Conservation (phyloP, 1,140 invertebrate species). For the Drosophila seguyi region DNA sequence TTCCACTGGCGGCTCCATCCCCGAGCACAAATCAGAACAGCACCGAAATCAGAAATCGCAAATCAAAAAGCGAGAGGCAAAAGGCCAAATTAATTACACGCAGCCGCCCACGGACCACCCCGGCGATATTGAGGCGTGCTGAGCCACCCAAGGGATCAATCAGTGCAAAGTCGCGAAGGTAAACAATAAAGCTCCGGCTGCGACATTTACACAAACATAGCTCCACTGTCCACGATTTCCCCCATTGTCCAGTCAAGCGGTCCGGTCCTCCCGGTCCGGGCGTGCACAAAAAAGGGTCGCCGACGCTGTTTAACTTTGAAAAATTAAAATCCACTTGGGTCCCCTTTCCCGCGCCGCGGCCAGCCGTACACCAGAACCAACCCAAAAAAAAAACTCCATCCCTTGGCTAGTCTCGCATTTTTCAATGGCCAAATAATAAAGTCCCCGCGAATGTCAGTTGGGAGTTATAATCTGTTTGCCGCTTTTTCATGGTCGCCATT, state of each 20-base stretch:
- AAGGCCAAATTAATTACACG: constrained; percentile 75
- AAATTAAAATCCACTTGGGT: constrained; percentile 84
- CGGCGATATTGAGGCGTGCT: constrained; percentile 30
- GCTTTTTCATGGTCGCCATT: constrained; percentile 79
- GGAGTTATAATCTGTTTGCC: constrained; percentile 83
- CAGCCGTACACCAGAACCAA: constrained; percentile 1
- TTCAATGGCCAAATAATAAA: constrained; percentile 83
- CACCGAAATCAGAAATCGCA: constrained; percentile 39
- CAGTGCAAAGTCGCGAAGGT: constrained; percentile 73
- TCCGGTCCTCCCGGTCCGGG: neutral
- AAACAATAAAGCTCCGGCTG: constrained; percentile 66
- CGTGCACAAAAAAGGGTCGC: constrained; percentile 63
- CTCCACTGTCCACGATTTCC: constrained; percentile 18
- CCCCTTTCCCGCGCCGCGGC: neutral
- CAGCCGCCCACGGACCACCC: constrained; percentile 1
- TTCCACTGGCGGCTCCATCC: constrained; percentile 23
- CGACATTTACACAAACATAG: constrained; percentile 67
- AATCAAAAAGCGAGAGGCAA: constrained; percentile 41
- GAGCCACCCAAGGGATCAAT: constrained; percentile 76
- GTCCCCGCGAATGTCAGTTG: constrained; percentile 77
- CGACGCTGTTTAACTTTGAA: constrained; percentile 75
- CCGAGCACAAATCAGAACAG: constrained; percentile 37
- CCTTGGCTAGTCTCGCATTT: constrained; percentile 61
- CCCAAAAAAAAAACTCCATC: constrained; percentile 12
- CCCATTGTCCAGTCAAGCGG: constrained; percentile 31